These are phyloP conservation scores for Hybos culiciformis DNA, from an alignment of 2,888 invertebrate species.

Conservation along the genomic window DNA sequence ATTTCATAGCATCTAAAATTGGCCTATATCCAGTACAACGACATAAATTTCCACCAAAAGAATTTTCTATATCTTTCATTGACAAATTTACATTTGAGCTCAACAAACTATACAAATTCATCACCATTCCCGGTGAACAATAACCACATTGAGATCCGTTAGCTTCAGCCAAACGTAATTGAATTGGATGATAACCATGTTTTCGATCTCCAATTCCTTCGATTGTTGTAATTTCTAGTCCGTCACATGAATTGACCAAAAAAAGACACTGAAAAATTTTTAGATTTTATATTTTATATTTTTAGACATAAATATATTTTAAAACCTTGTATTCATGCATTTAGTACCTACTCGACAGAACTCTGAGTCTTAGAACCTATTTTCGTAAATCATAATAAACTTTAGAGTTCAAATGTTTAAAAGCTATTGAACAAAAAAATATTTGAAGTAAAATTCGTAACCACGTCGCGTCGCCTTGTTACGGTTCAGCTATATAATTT, in stretches of 20 bases:
- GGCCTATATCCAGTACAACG: slow-evolving; percentile 69
- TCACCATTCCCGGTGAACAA: slow-evolving; percentile 65
- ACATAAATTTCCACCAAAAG: slow-evolving; percentile 65
- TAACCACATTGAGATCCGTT: slow-evolving; percentile 63
- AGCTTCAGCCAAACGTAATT: slow-evolving; percentile 46
- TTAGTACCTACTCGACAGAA: not conserved
- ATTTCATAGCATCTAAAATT: slow-evolving; percentile 66
- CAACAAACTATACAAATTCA: slow-evolving; percentile 51
- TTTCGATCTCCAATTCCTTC: slow-evolving; percentile 57
- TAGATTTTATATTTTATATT: not conserved
- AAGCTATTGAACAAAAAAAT: not conserved
- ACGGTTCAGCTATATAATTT: no score
- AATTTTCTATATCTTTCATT: slow-evolving; percentile 55
- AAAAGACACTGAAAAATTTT: slow-evolving; percentile 43
- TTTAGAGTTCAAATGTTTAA: not conserved
- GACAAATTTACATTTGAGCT: slow-evolving; percentile 38
- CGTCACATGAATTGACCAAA: slow-evolving; percentile 46
- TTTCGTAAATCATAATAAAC: not conserved
- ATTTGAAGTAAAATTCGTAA: not conserved
- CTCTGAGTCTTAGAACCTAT: not conserved
- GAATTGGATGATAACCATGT: slow-evolving; percentile 55
- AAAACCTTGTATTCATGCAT: not conserved
- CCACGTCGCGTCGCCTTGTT: no score
- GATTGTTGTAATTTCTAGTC: slow-evolving; percentile 54
- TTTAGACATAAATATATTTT: not conserved